Evolutionary conservation across 1,140 invertebrate genomes (phyloP), one percentile per base, ranked within the genome.

Genomic region (Drosophila dunni): DNA sequence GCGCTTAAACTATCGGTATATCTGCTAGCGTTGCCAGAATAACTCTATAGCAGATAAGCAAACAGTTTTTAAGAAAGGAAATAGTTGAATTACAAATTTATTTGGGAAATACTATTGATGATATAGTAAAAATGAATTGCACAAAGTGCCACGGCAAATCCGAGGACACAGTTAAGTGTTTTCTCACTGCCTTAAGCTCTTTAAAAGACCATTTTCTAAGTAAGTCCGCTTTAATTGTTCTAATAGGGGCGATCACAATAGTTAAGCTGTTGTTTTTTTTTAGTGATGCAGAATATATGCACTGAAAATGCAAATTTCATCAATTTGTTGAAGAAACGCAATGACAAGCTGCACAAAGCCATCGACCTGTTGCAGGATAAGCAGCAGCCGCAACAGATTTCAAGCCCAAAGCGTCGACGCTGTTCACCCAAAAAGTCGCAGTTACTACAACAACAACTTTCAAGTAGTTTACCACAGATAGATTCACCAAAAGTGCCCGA

Each of bases 341-440:
- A 89, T 45, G 69, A 83, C 1, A 86, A 86, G 34, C 54, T 86
- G 1, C 64, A 83, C 51, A 71, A 24, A 7, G 80, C 83, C 0
- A 24, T 86, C 3, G 68, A 79, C 0, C 10, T 78, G 53, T 13
- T 88, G 13, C 69, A 79, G 9, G 61, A 69, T 8, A 66, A 81
- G 10, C 58, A 68, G 10, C 45, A 66, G 0, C 51, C 11, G 6
- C 29, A 36, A 7, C 4, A n/a, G 20, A 68, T 68, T 4, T 56
- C 9, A 46, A 83, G 44, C 11, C 62, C n/a, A 24, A 88, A 88
- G 40, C 84, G 80, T 3, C 60, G 77, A 9, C 79, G 60, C 60
- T 9, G 71, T 1, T 88, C 84, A 3, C 80, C 84, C 7, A 74
- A 71, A 29, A 76, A 79, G 34, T 10, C 56, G 6, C 58, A 71